A percentile compares a stretch with the other conserved stretches of the same genome.
phyloP scores from a whole-genome alignment of 2,888 invertebrate species.

The Chesias legatella region DNA sequence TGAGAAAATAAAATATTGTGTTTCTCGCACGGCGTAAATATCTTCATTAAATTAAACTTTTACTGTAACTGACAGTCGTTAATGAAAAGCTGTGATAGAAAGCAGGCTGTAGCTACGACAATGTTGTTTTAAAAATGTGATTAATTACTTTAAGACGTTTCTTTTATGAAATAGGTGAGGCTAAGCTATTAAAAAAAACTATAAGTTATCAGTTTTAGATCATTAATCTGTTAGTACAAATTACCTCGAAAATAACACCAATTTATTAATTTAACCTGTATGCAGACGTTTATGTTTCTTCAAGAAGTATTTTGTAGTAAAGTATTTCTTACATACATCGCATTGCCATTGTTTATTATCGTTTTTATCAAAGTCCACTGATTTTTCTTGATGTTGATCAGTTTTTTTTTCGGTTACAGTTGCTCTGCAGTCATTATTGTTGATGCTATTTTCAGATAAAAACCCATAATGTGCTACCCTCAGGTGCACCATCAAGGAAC shows the following conservation, averaged over 20 bases:
- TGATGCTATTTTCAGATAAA: constrained; percentile 44
- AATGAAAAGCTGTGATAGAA: constrained; percentile 4
- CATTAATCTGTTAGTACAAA: constrained; percentile 64
- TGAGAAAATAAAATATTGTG: too few species aligned
- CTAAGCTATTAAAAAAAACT: constrained; percentile 7
- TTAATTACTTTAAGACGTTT: constrained; percentile 7
- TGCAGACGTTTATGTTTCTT: constrained; percentile 94
- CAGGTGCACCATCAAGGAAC: constrained; percentile 90
- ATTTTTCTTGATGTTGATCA: constrained; percentile 38
- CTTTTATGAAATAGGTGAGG: constrained; percentile 6
- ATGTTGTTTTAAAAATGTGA: constrained; percentile 18
- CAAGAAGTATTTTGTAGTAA: constrained; percentile 93
- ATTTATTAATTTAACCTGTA: constrained; percentile 82
- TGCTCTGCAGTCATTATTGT: constrained; percentile 27
- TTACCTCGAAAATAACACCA: constrained; percentile 71
- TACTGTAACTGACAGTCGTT: too few species aligned
- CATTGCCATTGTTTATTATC: constrained; percentile 93
- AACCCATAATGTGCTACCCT: constrained; percentile 88
- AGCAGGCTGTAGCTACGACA: constrained; percentile 11
- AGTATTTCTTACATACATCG: constrained; percentile 90
- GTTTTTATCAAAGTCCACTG: constrained; percentile 46
- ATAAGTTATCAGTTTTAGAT: constrained; percentile 4
- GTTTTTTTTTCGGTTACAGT: constrained; percentile 32
- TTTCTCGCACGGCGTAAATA: too few species aligned
- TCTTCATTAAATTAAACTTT: too few species aligned